These are phyloP conservation scores for Steinernema scapterisci DNA, from an alignment of 2,888 invertebrate genomes.

Conservation along the genomic window DNA sequence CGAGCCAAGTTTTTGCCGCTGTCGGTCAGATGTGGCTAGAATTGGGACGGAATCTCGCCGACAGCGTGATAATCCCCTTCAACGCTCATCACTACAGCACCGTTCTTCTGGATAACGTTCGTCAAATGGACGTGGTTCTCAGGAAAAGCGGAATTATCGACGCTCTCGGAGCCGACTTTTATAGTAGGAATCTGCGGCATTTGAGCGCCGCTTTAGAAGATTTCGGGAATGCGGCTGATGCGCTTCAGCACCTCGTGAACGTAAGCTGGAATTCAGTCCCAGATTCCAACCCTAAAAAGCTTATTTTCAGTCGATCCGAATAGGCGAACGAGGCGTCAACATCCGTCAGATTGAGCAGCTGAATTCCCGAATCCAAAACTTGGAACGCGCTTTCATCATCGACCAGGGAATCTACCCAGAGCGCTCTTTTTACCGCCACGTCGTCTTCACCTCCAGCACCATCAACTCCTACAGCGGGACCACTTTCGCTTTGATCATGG, in stretches of 20 bases:
- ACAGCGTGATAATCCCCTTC: slow-evolving; percentile 47
- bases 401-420: slow-evolving; percentile 40
- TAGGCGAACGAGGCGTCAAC: slow-evolving; percentile 35
- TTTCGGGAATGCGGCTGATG: slow-evolving; percentile 38
- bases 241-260: slow-evolving; percentile 39
- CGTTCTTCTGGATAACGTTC: slow-evolving; percentile 25
- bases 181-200: slow-evolving; percentile 31
- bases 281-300: no score
- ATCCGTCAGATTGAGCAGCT: slow-evolving; percentile 39
- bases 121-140: slow-evolving; percentile 39
- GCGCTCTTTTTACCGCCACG: slow-evolving; percentile 39
- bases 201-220: slow-evolving; percentile 36
- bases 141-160: slow-evolving; percentile 38
- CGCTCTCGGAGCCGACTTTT: slow-evolving; percentile 37
- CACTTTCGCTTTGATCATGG: slow-evolving; percentile 44
- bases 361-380: slow-evolving; percentile 36
- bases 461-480: slow-evolving; percentile 34
- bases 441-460: slow-evolving; percentile 36
- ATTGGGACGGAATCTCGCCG: slow-evolving; percentile 42
- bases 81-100: slow-evolving; percentile 44
- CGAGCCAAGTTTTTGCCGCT: slow-evolving; percentile 35
- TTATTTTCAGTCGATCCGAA: slow-evolving; percentile 35
- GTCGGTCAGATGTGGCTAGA: slow-evolving; percentile 46
- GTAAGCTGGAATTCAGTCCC: no score
- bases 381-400: slow-evolving; percentile 44